Conservation (phyloP, 2,113 vertebrate species). For the Ramphastos sulfuratus region DNA sequence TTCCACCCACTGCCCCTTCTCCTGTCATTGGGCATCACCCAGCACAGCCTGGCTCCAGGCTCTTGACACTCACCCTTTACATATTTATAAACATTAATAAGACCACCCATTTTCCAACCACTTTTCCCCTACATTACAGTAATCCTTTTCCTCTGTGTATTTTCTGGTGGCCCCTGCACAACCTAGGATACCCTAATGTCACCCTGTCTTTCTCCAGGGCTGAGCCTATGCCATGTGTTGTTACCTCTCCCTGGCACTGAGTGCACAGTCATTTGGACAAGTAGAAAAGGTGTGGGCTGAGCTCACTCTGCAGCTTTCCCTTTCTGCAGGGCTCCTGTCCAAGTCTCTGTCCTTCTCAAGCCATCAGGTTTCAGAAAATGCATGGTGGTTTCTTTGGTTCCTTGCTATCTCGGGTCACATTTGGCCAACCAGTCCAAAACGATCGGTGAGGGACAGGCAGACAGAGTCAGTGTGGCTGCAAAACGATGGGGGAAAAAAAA, state of each 20-base stretch:
- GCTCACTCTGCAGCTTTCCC: not conserved
- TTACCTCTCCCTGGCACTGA: fast-evolving
- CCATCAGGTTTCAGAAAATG: not conserved
- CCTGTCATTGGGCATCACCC: no score
- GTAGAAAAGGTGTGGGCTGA: not conserved
- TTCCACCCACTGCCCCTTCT: no score
- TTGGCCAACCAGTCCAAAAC: not conserved
- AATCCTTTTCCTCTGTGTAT: fast-evolving
- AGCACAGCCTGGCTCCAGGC: no score
- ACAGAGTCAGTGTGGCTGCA: not conserved
- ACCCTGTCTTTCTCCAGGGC: not conserved
- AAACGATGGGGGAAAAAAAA: not conserved
- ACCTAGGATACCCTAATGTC: not conserved
- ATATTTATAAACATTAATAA: no score
- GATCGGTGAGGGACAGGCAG: not conserved
- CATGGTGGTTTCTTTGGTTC: not conserved
- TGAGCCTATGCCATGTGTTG: not conserved
- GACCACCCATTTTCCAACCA: not conserved
- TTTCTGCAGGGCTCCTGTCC: not conserved
- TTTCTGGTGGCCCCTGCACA: not conserved
- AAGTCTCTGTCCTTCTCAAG: fast-evolving
- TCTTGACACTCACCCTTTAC: no score
- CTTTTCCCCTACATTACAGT: not conserved
- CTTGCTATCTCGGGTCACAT: not conserved
- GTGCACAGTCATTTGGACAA: fast-evolving